Conservation (phyloP, 2,113 vertebrate species). For the Urocynchramus pylzowi region DNA sequence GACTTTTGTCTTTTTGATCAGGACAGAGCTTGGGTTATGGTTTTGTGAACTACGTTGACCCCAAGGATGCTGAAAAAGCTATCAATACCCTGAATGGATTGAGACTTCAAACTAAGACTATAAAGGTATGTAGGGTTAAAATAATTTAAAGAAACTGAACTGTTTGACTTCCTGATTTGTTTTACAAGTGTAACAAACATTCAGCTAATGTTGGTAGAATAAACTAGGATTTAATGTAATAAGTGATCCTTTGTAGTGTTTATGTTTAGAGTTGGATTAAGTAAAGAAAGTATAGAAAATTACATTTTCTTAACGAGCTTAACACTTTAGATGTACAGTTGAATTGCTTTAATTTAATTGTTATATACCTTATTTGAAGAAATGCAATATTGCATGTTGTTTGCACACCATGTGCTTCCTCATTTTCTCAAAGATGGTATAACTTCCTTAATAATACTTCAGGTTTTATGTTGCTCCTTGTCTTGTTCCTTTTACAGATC, state of each 20-base stretch:
- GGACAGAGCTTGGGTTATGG: constrained; percentile 98
- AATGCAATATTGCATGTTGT: background rate
- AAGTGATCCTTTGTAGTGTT: background rate
- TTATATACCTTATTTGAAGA: background rate
- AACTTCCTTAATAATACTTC: background rate
- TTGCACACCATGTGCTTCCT: background rate
- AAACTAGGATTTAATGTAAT: background rate
- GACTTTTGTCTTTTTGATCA: constrained; percentile 52
- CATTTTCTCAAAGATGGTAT: background rate
- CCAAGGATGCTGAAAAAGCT: constrained; percentile 97
- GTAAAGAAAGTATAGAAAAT: background rate
- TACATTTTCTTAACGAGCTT: background rate
- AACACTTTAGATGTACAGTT: background rate
- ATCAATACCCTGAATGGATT: constrained; percentile 97
- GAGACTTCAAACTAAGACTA: constrained; percentile 98
- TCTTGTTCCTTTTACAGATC: background rate
- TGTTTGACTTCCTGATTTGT: background rate
- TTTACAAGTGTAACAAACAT: background rate
- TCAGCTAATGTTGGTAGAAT: background rate
- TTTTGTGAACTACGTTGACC: constrained; percentile 97
- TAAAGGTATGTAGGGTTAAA: constrained; percentile 84
- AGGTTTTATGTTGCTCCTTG: background rate
- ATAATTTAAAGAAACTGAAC: background rate
- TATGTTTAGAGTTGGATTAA: background rate
- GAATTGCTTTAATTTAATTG: background rate